Evolutionary conservation across 2,113 vertebrate genomes (phyloP), one percentile per base, ranked within the genome.

Genomic region (Progne subis): DNA sequence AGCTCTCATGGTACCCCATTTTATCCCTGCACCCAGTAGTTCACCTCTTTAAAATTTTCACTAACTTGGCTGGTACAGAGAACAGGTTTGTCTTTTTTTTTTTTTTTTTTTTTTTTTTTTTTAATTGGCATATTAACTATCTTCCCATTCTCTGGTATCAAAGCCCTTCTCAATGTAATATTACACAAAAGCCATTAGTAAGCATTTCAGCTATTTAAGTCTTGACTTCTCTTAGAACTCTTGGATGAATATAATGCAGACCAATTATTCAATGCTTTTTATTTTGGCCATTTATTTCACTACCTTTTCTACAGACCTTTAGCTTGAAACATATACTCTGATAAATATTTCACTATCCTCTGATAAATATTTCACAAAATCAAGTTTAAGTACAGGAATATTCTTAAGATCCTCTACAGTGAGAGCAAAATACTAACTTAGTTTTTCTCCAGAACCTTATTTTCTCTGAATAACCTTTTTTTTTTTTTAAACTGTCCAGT

Each of bases 211-310:
- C 69, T 86, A 32, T 50, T 89, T 71, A 55, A 82, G 75, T 50
- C 80, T 37, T 65, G 46, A 74, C 53, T 93, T 63, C 68, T 65
- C 19, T 39, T n/a, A 31, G 39, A 83, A 69, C 44, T 37, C 76
- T 67, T 53, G 19, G 50, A 65, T 70, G 1, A 61, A 11, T 32
- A 69, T 26, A 32, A 68, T 18, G 12, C 39, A 57, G n/a, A 20
- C 53, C 8, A 64, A 31, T 39, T n/a, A 17, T 20, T 67, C n/a
- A n/a, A 26, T 0, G 0, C 8, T 57, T 79, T 88, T 77, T 68
- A 69, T 67, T 82, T 86, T 34, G 94, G 29, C 25, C 32, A 21
- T 47, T 81, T 86, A 29, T 87, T 92, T 80, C n/a, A 43, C 28
- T 60, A 57, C 16, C 37, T 78, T 65, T 85, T 28, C 37, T 68